Evolutionary conservation across 2,113 vertebrate species (phyloP).

Genomic region (Petrocephalus zakoni): DNA sequence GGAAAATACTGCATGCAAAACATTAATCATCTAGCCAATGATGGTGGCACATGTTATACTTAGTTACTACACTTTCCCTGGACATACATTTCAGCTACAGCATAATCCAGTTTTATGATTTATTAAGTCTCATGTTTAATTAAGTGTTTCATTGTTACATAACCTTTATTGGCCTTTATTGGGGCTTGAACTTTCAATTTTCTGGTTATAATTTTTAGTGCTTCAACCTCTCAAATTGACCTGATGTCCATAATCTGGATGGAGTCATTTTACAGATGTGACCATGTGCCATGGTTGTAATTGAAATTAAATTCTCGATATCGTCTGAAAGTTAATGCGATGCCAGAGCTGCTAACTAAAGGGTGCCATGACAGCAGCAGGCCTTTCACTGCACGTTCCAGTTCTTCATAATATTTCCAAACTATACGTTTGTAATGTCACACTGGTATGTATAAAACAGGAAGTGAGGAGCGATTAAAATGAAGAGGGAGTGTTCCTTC

Average conservation of each 20-base stretch:
- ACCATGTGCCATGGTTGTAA: not conserved
- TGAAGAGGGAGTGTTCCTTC: not conserved
- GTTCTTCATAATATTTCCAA: constrained; percentile 44
- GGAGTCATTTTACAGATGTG: not conserved
- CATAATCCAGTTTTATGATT: not conserved
- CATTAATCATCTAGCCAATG: not conserved
- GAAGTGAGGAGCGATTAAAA: constrained; percentile 42
- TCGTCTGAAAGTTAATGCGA: not conserved
- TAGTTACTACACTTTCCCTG: not conserved
- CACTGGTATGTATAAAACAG: constrained; percentile 61
- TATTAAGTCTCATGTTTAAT: not conserved
- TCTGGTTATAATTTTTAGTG: not conserved
- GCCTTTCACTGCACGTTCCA: not conserved
- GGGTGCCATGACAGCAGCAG: not conserved
- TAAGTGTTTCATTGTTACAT: not conserved
- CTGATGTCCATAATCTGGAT: not conserved
- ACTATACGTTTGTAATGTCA: constrained; percentile 50
- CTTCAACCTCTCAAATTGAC: not conserved
- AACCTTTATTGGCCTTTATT: not conserved
- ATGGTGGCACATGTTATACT: not conserved
- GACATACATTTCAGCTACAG: not conserved
- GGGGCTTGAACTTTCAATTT: not conserved
- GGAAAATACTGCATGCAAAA: not conserved
- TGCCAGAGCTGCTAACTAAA: not conserved
- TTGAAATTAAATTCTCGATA: not conserved